phyloP scores from a whole-genome alignment of 2,113 vertebrate genomes.

The Ageneiosus marmoratus region DNA sequence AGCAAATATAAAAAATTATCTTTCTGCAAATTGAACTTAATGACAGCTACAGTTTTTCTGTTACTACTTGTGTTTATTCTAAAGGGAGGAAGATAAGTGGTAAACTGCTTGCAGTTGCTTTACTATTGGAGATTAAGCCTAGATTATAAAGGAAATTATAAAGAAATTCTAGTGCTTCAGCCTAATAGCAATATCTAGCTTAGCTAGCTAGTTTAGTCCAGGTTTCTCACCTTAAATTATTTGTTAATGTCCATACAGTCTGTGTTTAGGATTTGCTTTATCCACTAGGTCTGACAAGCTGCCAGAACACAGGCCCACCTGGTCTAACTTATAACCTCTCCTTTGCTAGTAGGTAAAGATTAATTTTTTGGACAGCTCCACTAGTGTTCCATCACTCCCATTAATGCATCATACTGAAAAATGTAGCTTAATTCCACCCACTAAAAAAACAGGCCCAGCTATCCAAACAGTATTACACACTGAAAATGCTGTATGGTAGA shows the following conservation, averaged over 20 bases:
- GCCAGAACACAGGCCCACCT: background rate
- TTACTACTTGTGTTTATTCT: background rate
- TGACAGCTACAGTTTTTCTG: background rate
- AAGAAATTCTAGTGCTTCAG: background rate
- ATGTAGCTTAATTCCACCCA: too few relatives aligned
- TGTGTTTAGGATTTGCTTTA: background rate
- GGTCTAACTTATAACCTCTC: background rate
- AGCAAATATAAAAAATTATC: background rate
- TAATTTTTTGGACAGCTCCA: background rate
- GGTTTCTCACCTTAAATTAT: background rate
- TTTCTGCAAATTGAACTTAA: background rate
- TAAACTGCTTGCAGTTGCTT: background rate
- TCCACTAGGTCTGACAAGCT: background rate
- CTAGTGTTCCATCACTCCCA: background rate
- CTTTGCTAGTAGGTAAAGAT: background rate
- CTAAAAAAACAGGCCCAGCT: too few relatives aligned
- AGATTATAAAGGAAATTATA: background rate
- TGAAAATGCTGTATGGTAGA: too few relatives aligned
- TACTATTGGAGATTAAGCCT: background rate
- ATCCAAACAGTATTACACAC: too few relatives aligned
- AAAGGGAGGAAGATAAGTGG: background rate
- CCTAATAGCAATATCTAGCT: background rate
- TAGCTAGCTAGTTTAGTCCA: background rate
- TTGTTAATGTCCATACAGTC: background rate
- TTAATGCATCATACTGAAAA: too few relatives aligned